Evolutionary conservation across 2,113 vertebrate species (phyloP), one percentile per base, ranked within the genome.

Genomic region (Perca fluviatilis): DNA sequence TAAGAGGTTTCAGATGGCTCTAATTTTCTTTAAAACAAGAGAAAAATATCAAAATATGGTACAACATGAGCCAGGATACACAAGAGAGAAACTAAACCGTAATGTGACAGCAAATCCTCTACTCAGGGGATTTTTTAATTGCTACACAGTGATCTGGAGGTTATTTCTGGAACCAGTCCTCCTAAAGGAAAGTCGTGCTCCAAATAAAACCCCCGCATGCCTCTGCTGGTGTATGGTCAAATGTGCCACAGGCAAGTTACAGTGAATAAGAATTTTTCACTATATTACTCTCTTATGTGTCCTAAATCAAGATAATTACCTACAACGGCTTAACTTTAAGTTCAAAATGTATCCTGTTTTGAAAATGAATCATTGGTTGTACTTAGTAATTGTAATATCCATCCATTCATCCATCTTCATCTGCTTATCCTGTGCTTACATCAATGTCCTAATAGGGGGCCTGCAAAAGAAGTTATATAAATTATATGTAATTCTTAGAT

Each of bases 1-100:
- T 73, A 50, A 89, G 83, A 75, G 82, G 70, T 86, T 92, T 90
- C 91, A 90, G 86, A 88, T 88, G 85, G 69, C 46, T 56, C 21
- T 51, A 79, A 86, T 89, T 90, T 90, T 86, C 72, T 53, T 69
- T 56, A 53, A 77, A 82, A 79, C 1, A 0, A 43, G 54, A 61
- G 58, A 81, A 69, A 89, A 87, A 72, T 67, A 61, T 70, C 68
- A 70, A 84, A 84, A 86, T 70, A n/a, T 56, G 64, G 56, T 74
- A 27, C 36, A 77, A 65, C 23, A 46, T 54, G 62, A 79, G 89
- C 87, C 88, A 89, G 70, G 23, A 71, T 61, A 86, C 73, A 88
- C 81, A 85, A 49, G 64, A 82, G 49, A 71, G 33, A 88, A 79
- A 79, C 74, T 47, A 57, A 73, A 70, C 62, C 50, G 30, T 61